phyloP scores from a whole-genome alignment of 2,888 invertebrate species.

The Stenodema calcarata region DNA sequence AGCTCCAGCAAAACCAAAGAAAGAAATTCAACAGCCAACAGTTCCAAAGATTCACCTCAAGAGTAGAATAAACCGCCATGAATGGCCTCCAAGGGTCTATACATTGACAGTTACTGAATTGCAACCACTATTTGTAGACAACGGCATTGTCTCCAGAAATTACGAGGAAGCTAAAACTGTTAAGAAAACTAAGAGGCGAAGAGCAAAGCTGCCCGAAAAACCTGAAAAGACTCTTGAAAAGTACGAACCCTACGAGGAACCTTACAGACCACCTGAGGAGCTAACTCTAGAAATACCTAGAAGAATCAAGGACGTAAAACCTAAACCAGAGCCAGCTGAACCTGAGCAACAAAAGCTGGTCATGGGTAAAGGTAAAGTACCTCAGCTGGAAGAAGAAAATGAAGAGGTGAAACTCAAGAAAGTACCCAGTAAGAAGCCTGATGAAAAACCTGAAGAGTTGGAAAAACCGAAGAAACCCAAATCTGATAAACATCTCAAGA shows the following conservation, averaged over 20 bases:
- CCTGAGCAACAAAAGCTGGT: constrained; percentile 62
- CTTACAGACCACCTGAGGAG: constrained; percentile 61
- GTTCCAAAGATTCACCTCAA: constrained; percentile 74
- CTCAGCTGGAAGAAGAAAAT: constrained; percentile 58
- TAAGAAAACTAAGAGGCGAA: constrained; percentile 57
- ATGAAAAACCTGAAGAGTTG: constrained; percentile 49
- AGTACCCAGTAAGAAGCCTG: constrained; percentile 62
- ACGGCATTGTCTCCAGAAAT: constrained; percentile 59
- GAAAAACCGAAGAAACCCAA: constrained; percentile 54
- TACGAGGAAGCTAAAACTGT: constrained; percentile 59
- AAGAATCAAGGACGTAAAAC: constrained; percentile 62
- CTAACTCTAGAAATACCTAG: constrained; percentile 58
- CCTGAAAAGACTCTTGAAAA: constrained; percentile 56
- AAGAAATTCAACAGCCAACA: constrained; percentile 61
- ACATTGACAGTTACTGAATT: constrained; percentile 60
- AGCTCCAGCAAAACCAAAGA: constrained; percentile 63
- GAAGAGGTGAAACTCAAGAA: constrained; percentile 66
- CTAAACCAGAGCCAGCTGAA: constrained; percentile 63
- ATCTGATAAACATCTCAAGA: constrained; percentile 59
- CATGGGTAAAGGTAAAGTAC: constrained; percentile 65
- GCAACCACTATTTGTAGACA: constrained; percentile 57
- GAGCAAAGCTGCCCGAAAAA: constrained; percentile 56
- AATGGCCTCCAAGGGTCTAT: constrained; percentile 62
- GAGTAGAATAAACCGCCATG: constrained; percentile 70
- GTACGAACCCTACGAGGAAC: constrained; percentile 57